phyloP scores from a whole-genome alignment of 1,140 invertebrate species.

The Anthonomus grandis region DNA sequence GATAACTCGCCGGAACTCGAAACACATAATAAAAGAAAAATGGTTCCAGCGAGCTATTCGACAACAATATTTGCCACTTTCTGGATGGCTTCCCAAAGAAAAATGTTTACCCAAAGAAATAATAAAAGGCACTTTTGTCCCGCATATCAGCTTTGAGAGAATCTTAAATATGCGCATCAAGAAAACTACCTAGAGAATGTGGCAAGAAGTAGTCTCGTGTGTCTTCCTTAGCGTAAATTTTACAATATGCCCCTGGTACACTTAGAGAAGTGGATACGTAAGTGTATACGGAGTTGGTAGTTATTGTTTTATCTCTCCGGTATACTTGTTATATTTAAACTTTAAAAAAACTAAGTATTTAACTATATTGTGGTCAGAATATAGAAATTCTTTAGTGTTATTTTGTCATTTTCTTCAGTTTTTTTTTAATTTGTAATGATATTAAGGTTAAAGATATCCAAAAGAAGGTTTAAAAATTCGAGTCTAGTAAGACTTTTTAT shows the following conservation, averaged over 20 bases:
- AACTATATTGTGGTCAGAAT: no score
- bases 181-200: background rate
- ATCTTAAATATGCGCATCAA: background rate
- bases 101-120: conserved; percentile 1
- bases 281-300: background rate
- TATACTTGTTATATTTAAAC: background rate
- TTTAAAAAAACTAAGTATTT: background rate
- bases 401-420: no score
- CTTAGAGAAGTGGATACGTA: background rate
- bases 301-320: background rate
- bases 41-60: no score
- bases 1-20: no score
- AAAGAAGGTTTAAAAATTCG: no score
- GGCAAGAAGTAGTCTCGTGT: background rate
- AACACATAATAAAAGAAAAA: no score
- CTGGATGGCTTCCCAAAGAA: background rate
- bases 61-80: no score
- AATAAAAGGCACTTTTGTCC: conserved; percentile 4
- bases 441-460: no score
- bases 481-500: no score
- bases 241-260: background rate
- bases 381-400: no score
- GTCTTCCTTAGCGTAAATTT: background rate
- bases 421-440: no score
- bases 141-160: background rate